A percentile compares a stretch with the other conserved stretches of the same genome.
Conservation (phyloP, 2,888 invertebrate genomes). For the Tenthredo amoena region DNA sequence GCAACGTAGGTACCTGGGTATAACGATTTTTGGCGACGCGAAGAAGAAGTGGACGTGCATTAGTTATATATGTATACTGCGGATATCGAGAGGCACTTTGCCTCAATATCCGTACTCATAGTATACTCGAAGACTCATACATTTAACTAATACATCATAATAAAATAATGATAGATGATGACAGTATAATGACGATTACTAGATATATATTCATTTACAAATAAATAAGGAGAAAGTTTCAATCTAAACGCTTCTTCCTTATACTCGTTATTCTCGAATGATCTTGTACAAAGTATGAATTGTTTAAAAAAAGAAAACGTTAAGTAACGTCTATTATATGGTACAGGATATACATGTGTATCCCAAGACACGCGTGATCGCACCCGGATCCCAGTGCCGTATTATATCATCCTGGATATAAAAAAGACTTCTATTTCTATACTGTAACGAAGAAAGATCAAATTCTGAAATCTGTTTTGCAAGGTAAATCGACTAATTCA, state of each 20-base stretch:
- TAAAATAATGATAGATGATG: too few species aligned
- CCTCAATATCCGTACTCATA: background rate
- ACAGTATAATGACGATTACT: too few species aligned
- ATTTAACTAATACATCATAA: background rate
- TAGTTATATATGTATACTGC: background rate
- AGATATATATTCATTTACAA: too few species aligned
- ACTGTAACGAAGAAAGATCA: background rate
- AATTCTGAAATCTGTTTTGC: background rate
- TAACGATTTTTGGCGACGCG: constrained; percentile 16
- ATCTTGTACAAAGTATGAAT: background rate
- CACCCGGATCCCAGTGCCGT: constrained; percentile 18
- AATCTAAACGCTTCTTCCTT: too few species aligned
- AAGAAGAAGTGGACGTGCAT: background rate
- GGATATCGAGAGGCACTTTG: constrained; percentile 8
- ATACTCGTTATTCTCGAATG: background rate
- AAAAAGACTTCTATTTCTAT: background rate
- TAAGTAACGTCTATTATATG: constrained; percentile 17
- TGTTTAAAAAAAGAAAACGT: constrained; percentile 7
- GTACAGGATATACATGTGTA: background rate
- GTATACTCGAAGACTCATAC: background rate
- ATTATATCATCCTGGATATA: background rate
- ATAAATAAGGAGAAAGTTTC: too few species aligned
- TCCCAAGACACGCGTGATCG: constrained; percentile 35
- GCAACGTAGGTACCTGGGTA: background rate
- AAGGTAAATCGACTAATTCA: background rate